A percentile compares a stretch with the other conserved stretches of the same genome.
phyloP scores from a whole-genome alignment of 2,797 vertebrate genomes.

The Sciurus carolinensis region DNA sequence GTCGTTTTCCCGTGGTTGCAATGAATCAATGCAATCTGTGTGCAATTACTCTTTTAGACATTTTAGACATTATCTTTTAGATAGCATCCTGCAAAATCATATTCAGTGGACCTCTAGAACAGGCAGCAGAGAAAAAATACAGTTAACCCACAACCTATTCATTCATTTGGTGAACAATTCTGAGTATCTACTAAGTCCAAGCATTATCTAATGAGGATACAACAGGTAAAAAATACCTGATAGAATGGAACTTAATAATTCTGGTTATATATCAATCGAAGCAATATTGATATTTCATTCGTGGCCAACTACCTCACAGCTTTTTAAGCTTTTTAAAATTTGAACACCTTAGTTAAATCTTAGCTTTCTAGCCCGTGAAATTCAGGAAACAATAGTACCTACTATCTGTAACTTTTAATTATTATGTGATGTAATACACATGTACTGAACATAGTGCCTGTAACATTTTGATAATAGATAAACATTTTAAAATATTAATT shows the following conservation, averaged over 20 bases:
- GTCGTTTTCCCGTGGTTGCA: neutral
- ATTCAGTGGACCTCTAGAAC: neutral
- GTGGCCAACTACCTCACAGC: neutral
- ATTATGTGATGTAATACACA: neutral
- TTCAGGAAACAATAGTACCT: neutral
- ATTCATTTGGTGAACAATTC: neutral
- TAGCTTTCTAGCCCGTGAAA: neutral
- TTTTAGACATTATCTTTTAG: neutral
- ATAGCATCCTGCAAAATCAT: neutral
- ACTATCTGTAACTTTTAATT: neutral
- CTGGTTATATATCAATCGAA: neutral
- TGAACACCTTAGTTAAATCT: neutral
- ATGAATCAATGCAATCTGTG: neutral
- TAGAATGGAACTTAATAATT: neutral
- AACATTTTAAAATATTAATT: neutral
- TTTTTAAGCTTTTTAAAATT: neutral
- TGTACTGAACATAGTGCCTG: neutral
- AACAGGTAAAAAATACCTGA: neutral
- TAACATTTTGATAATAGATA: neutral
- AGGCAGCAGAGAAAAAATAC: neutral
- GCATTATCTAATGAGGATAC: neutral
- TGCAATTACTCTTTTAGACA: neutral
- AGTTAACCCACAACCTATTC: neutral
- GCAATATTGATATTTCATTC: neutral
- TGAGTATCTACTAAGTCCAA: neutral